A percentile compares a stretch with the other conserved stretches of the same genome.
Evolutionary conservation across 2,797 vertebrate species (phyloP).

Genomic region (Muraenolepis orangiensis): DNA sequence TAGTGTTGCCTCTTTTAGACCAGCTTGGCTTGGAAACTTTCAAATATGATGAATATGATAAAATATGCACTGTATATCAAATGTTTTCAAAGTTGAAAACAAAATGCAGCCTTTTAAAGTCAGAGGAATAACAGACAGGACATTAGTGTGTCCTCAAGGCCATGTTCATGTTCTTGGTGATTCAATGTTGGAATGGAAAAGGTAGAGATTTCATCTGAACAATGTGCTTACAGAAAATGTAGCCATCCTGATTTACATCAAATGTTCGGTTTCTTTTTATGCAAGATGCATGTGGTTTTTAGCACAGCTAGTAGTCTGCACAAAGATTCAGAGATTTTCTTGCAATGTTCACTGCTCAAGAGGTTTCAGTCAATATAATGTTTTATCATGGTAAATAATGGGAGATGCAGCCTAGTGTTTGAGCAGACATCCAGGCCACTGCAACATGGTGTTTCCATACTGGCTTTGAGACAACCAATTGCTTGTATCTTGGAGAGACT

Average conservation of each 20-base stretch:
- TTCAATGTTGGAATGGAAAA: slow-evolving; percentile 34
- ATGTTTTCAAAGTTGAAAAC: too few relatives aligned
- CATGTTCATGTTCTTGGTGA: slow-evolving; percentile 43
- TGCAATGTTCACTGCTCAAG: not conserved
- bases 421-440: not conserved
- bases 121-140: slow-evolving; percentile 35
- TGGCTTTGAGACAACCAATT: not conserved
- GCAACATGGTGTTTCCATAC: not conserved
- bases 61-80: not conserved
- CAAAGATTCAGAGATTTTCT: not conserved
- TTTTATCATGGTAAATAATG: not conserved
- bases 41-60: too few relatives aligned
- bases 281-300: not conserved
- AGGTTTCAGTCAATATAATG: not conserved
- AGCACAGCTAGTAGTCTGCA: not conserved
- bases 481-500: not conserved
- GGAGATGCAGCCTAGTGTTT: not conserved
- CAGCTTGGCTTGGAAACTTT: not conserved
- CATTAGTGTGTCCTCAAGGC: slow-evolving; percentile 38
- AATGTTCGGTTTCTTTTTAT: slow-evolving; percentile 10
- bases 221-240: slow-evolving; percentile 3
- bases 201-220: slow-evolving; percentile 27
- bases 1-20: not conserved
- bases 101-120: slow-evolving; percentile 37
- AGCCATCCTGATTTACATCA: not conserved